These are phyloP conservation scores for Nemopilema nomurai DNA, from an alignment of 30 jellyfish, hydroid and myxozoan species.

Conservation along the genomic window DNA sequence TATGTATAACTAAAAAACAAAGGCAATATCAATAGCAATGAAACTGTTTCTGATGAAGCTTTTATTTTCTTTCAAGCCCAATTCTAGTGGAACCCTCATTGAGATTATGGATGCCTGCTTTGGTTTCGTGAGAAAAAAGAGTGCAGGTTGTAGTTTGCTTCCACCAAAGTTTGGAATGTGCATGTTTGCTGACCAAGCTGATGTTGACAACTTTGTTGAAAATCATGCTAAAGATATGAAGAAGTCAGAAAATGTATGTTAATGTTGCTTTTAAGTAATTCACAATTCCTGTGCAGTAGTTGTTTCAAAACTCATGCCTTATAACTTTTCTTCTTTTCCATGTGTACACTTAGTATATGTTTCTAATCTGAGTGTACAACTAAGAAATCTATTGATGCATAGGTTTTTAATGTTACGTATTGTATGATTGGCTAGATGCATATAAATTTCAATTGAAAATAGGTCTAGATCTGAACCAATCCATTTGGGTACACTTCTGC, in stretches of 20 bases:
- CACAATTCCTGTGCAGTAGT: background rate
- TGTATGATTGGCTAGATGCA: too few relatives aligned
- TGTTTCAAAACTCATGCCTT: background rate
- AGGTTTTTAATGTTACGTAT: too few relatives aligned
- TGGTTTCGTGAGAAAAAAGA: slow-evolving; percentile 38
- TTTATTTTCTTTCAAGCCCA: slow-evolving; percentile 11
- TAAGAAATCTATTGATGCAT: too few relatives aligned
- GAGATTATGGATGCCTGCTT: slow-evolving; percentile 51
- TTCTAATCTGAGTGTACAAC: too few relatives aligned
- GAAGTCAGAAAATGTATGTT: slow-evolving; percentile 37
- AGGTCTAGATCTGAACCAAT: background rate
- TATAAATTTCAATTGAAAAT: too few relatives aligned
- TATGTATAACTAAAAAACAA: background rate
- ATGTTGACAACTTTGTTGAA: slow-evolving; percentile 36
- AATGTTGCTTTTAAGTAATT: background rate
- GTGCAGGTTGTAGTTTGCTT: slow-evolving; percentile 32
- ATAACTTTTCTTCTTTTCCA: too few relatives aligned
- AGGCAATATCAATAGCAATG: background rate
- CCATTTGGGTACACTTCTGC: background rate
- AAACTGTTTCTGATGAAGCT: too few relatives aligned
- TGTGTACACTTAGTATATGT: too few relatives aligned
- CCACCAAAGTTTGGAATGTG: slow-evolving; percentile 14
- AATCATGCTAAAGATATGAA: slow-evolving; percentile 24
- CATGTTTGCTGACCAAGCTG: slow-evolving; percentile 34
- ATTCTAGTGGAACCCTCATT: slow-evolving; percentile 21